Evolutionary conservation across 1,140 invertebrate species (phyloP).

Genomic region (Bathynomus jamesi): DNA sequence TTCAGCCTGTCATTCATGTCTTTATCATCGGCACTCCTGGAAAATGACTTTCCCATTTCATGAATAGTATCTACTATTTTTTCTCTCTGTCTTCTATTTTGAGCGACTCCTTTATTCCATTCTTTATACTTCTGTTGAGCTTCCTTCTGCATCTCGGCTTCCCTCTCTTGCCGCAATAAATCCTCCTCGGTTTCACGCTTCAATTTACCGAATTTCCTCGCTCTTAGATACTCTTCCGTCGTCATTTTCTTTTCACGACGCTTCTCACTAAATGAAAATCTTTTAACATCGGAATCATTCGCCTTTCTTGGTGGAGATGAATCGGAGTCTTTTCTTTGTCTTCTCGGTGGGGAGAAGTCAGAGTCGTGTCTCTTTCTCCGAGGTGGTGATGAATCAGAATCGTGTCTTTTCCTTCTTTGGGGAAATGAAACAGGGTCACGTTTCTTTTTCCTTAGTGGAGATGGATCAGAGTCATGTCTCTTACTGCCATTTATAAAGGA

Average conservation of each 20-base stretch:
- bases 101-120: conserved; percentile 42
- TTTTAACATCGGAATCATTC: conserved; percentile 25
- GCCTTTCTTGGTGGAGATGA: conserved; percentile 12
- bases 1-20: conserved; percentile 73
- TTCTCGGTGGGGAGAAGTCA: conserved; percentile 20
- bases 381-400: conserved; percentile 39
- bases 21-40: conserved; percentile 75
- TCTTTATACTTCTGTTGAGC: conserved; percentile 41
- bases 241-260: conserved; percentile 25
- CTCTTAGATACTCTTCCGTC: conserved; percentile 25
- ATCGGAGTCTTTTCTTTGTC: conserved; percentile 17
- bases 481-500: too few species aligned
- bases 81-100: conserved; percentile 62
- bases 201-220: conserved; percentile 20
- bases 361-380: conserved; percentile 34
- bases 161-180: conserved; percentile 22
- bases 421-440: conserved; percentile 37
- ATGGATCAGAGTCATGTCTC: conserved; percentile 38
- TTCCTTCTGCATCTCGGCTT: conserved; percentile 39
- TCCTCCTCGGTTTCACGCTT: conserved; percentile 34
- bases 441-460: conserved; percentile 17
- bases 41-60: conserved; percentile 83
- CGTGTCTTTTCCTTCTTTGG: conserved; percentile 32
- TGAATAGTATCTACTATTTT: conserved; percentile 62
- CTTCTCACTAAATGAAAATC: conserved; percentile 30